Conservation (phyloP, 2,888 invertebrate genomes). For the Bruchidius siliquastri region DNA sequence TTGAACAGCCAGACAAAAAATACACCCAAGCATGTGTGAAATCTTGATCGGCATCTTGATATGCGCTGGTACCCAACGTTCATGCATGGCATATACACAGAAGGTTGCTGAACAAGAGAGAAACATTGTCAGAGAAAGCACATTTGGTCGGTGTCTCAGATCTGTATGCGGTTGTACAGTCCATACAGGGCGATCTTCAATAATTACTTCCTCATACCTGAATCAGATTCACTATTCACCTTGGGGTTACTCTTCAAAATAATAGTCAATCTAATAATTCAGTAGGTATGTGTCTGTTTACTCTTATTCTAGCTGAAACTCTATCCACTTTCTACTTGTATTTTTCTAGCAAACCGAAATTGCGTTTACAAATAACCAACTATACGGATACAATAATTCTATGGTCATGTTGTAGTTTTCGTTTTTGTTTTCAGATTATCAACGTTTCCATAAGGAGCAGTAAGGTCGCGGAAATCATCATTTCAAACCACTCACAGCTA, state of each 20-base stretch:
- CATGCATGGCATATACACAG: background rate
- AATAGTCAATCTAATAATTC: background rate
- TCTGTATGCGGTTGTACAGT: background rate
- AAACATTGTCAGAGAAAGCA: background rate
- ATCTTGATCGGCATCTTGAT: background rate
- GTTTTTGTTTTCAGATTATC: background rate
- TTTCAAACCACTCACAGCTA: too few relatives aligned
- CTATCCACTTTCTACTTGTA: background rate
- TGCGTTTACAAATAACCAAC: background rate
- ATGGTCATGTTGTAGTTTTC: background rate
- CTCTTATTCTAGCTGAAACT: background rate
- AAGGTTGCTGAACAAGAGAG: background rate
- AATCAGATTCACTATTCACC: background rate
- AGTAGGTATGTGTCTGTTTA: background rate
- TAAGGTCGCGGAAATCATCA: background rate
- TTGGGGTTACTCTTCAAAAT: background rate
- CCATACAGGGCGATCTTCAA: background rate
- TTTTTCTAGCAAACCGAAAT: background rate
- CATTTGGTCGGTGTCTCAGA: background rate
- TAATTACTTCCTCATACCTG: background rate
- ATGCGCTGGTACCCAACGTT: background rate
- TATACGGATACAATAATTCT: background rate
- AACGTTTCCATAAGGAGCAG: background rate
- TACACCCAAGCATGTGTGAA: background rate
- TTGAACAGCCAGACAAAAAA: background rate